These are phyloP conservation scores for Helogale parvula DNA, from an alignment of 2,113 vertebrate species.

Conservation along the genomic window DNA sequence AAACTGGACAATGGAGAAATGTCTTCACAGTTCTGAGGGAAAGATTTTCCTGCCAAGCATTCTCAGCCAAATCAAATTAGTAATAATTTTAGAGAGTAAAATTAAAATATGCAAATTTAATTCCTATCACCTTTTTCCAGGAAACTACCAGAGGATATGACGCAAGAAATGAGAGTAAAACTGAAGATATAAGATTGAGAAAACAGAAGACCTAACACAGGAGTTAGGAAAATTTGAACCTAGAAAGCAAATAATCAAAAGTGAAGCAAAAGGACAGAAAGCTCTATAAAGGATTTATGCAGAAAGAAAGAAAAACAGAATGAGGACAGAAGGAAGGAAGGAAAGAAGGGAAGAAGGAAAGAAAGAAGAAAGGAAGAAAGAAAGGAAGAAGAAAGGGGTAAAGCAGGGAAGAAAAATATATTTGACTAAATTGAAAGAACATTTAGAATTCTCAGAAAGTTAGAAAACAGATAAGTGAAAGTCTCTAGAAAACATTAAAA, in stretches of 20 bases:
- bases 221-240: not conserved
- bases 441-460: not conserved
- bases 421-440: not conserved
- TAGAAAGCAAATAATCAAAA: not conserved
- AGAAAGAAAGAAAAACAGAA: not conserved
- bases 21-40: not conserved
- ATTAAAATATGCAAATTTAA: not conserved
- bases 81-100: not conserved
- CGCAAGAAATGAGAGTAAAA: not conserved
- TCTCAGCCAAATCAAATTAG: not conserved
- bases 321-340: no score
- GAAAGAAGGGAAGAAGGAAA: not conserved
- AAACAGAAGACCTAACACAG: not conserved
- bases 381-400: rapidly evolving
- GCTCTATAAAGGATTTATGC: not conserved
- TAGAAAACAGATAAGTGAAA: not conserved
- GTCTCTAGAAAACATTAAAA: not conserved
- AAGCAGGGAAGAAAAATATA: not conserved
- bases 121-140: not conserved
- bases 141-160: not conserved
- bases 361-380: not conserved
- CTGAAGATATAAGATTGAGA: not conserved
- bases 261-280: not conserved
- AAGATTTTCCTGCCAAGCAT: not conserved
- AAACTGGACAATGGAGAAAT: not conserved